A percentile compares a stretch with the other conserved stretches of the same genome.
These are phyloP conservation scores for Cygnus buccinator DNA, from an alignment of 2,113 vertebrate species.

Conservation along the genomic window DNA sequence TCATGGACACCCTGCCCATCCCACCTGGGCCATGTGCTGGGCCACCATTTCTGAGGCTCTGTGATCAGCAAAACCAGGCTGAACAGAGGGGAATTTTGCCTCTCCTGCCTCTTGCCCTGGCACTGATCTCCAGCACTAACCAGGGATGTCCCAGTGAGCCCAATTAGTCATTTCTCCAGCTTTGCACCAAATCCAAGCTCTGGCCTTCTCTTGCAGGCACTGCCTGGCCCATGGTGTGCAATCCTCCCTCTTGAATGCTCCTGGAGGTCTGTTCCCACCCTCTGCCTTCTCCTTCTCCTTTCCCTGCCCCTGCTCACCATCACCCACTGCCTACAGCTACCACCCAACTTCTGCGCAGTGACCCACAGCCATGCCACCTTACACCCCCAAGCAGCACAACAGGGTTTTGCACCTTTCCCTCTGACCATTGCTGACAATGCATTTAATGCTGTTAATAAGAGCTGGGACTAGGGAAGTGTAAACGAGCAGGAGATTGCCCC, in stretches of 20 bases:
- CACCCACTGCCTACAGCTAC: not conserved
- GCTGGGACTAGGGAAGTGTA: not conserved
- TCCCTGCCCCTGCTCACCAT: not conserved
- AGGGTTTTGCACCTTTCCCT: not conserved
- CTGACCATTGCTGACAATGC: not conserved
- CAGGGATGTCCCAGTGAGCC: not conserved
- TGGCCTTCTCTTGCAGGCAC: rapidly evolving
- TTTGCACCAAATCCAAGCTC: not conserved
- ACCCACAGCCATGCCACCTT: not conserved
- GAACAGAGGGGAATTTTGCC: rapidly evolving
- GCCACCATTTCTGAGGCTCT: not conserved
- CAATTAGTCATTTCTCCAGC: not conserved
- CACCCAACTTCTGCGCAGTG: not conserved
- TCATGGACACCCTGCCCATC: not conserved
- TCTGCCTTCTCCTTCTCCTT: not conserved
- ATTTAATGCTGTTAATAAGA: rapidly evolving
- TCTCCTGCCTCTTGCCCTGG: not conserved
- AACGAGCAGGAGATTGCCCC: not conserved
- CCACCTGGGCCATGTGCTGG: not conserved
- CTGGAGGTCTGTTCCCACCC: not conserved
- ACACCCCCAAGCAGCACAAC: not conserved
- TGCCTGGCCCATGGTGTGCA: rapidly evolving
- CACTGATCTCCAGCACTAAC: not conserved
- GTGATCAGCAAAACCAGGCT: not conserved
- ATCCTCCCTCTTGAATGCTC: not conserved